phyloP scores from a whole-genome alignment of 1,140 invertebrate species.

The Ylistrum balloti region DNA sequence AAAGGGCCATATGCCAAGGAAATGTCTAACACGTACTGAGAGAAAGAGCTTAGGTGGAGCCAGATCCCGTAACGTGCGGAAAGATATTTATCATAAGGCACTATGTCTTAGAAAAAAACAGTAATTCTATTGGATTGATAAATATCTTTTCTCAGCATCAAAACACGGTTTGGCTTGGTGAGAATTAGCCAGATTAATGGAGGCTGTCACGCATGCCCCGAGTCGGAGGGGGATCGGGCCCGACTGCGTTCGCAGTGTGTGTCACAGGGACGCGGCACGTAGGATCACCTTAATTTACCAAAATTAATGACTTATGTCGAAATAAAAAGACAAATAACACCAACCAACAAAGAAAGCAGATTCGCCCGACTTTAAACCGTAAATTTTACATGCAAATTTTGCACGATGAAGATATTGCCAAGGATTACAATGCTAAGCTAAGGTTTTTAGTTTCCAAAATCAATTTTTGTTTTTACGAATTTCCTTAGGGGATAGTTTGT shows the following conservation, averaged over 20 bases:
- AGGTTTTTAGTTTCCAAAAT: slow-evolving; percentile 33
- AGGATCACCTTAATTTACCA: slow-evolving; percentile 34
- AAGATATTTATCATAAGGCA: slow-evolving; percentile 44
- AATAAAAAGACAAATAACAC: slow-evolving; percentile 44
- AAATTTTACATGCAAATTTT: slow-evolving; percentile 28
- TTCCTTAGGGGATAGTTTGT: slow-evolving; percentile 15
- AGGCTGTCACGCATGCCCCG: slow-evolving; percentile 21
- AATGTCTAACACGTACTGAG: neutral
- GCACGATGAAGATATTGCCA: slow-evolving; percentile 29
- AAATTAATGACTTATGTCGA: slow-evolving; percentile 46
- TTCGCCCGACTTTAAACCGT: slow-evolving; percentile 9
- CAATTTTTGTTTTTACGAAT: slow-evolving; percentile 36
- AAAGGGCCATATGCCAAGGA: slow-evolving; percentile 30
- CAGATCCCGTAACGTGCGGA: slow-evolving; percentile 16
- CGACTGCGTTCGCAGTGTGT: slow-evolving; percentile 6
- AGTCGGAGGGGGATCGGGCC: neutral
- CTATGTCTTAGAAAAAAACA: slow-evolving; percentile 39
- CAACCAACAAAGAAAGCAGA: slow-evolving; percentile 37
- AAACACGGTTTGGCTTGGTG: slow-evolving; percentile 36
- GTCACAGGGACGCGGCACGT: neutral
- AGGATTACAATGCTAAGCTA: slow-evolving; percentile 28
- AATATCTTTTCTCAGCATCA: slow-evolving; percentile 44
- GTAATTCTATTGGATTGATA: slow-evolving; percentile 44
- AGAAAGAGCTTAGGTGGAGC: slow-evolving; percentile 1
- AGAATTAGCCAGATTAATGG: slow-evolving; percentile 46